Evolutionary conservation across 2,888 invertebrate genomes (phyloP), one percentile per base, ranked within the genome.

Genomic region (Caenorhabditis sp.): DNA sequence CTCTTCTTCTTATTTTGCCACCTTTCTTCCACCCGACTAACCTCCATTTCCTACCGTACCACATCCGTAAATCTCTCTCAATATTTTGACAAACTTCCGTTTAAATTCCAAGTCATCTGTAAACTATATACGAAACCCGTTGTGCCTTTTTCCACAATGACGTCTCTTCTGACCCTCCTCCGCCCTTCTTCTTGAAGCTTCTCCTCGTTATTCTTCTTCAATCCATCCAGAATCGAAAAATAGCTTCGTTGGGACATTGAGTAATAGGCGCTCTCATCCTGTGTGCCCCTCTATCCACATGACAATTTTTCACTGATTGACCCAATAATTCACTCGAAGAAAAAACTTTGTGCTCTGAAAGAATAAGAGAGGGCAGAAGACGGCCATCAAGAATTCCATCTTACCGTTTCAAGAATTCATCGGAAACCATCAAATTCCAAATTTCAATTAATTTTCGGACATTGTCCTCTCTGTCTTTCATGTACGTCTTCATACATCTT

Each of bases 401-500:
- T 26, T 26, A 44, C 28, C 22, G 56, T 56, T 54, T 56, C 44
- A 44, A 44, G 44, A 44, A 35, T 59, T 72, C 72, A 49, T 61
- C 28, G n/a, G 35, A 28, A 22, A 58, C 16, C 75, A 47, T 68
- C 35, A 44, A 49, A 49, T 24, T 54, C 66, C 31, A 41, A 68
- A 56, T 77, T 70, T 49, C 69, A 77, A 77, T 77, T 77, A 77
- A 63, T 70, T 76, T 68, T 41, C 56, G 76, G 59, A 47, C 76
- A 76, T 24, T 76, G 59, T 63, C 59, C 69, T 64, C 38, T 59
- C 28, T 58, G 38, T n/a, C 16, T 31, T 47, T 59, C 64, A 56
- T 41, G n/a, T 19, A 49, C 28, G 22, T 28, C 56, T 44, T 26
- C 14, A n/a, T n/a, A 38, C 8, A 38, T 38, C 38, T 38, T 38